Evolutionary conservation across 2,888 invertebrate species (phyloP).

Genomic region (Acleris cristana): DNA sequence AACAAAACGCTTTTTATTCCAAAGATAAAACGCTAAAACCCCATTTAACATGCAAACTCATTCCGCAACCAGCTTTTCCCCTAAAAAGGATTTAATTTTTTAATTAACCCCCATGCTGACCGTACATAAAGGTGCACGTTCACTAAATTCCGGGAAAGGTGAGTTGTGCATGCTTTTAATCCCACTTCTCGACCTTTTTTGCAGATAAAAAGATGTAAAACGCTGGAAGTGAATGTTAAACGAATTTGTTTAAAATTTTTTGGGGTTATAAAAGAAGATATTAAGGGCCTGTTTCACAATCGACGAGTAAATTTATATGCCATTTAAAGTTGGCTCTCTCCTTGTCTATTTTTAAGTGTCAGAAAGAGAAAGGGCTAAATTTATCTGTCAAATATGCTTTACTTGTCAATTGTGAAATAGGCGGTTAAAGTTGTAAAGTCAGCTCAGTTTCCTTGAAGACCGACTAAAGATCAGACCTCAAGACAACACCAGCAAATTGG

Average conservation of each 20-base stretch:
- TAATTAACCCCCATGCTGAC: slow-evolving; percentile 49
- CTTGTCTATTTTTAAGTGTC: no score
- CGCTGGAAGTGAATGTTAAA: slow-evolving; percentile 7
- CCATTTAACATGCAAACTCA: neutral
- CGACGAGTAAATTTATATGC: no score
- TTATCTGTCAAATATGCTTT: no score
- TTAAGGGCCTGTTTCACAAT: no score
- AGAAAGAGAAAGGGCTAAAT: no score
- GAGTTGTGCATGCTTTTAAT: slow-evolving; percentile 59
- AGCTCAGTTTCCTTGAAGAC: no score
- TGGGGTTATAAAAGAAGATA: no score
- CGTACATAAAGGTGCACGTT: slow-evolving; percentile 39
- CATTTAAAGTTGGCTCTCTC: no score
- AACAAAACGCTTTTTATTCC: slow-evolving; percentile 1
- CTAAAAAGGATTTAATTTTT: slow-evolving; percentile 46
- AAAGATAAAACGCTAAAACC: neutral
- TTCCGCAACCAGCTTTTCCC: slow-evolving; percentile 9
- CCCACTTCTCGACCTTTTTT: slow-evolving; percentile 44
- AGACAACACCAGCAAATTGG: no score
- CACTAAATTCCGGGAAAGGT: slow-evolving; percentile 50
- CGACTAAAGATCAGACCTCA: no score
- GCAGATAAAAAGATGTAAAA: slow-evolving; percentile 39
- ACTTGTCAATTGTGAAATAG: no score
- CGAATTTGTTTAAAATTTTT: neutral
- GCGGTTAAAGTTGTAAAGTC: no score